Evolutionary conservation across 2,797 vertebrate genomes (phyloP).

Genomic region (Pelodytes ibericus): DNA sequence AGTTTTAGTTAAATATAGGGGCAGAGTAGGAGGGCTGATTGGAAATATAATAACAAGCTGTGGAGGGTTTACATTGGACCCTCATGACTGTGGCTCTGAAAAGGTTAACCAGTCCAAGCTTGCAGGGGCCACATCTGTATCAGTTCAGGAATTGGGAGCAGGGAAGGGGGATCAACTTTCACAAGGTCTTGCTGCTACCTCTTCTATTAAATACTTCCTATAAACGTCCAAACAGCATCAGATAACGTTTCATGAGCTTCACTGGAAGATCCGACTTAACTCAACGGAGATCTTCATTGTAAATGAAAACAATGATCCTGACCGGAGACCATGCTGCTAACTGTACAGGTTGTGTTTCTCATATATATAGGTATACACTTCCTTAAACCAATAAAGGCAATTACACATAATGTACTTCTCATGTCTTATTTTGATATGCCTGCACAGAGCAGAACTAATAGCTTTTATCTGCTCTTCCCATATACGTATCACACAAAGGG

Average conservation of each 20-base stretch:
- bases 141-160: conserved; percentile 34
- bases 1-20: too few species aligned
- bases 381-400: conserved; percentile 42
- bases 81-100: background rate
- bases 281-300: conserved; percentile 30
- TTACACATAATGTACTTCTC: conserved; percentile 48
- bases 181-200: conserved; percentile 64
- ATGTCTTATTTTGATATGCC: conserved; percentile 30
- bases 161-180: conserved; percentile 60
- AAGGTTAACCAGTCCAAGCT: conserved; percentile 9
- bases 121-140: conserved; percentile 6
- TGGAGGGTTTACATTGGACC: too few species aligned
- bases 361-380: conserved; percentile 35
- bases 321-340: conserved; percentile 13
- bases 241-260: conserved; percentile 64
- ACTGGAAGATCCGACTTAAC: conserved; percentile 58
- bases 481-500: conserved; percentile 20
- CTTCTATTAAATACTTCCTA: conserved; percentile 66
- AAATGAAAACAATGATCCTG: conserved; percentile 34
- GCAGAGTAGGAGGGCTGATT: too few species aligned
- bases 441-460: conserved; percentile 40
- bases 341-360: conserved; percentile 21
- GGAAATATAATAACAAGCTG: too few species aligned
- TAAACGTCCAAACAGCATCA: conserved; percentile 48
- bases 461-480: conserved; percentile 26